These are phyloP conservation scores for Drosophila ercepeae DNA, from an alignment of 1,140 invertebrate species.

Conservation along the genomic window DNA sequence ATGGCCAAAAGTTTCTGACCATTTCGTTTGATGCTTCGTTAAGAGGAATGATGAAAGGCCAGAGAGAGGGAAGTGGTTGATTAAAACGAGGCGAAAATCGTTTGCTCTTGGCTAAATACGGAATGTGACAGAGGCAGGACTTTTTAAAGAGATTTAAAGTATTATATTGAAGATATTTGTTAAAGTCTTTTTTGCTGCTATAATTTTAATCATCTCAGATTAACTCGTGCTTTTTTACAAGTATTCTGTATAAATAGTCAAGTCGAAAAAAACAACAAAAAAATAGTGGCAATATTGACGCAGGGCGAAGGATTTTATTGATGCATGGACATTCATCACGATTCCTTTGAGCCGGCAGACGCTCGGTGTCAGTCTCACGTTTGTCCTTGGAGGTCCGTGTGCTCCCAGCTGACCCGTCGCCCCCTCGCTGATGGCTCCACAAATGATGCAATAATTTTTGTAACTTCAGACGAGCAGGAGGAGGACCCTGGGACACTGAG, in stretches of 20 bases:
- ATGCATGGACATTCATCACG: constrained; percentile 38
- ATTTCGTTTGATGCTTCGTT: constrained; percentile 73
- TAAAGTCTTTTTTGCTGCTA: too few species aligned
- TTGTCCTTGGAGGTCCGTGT: constrained; percentile 13
- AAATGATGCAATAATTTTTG: constrained; percentile 66
- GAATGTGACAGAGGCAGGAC: constrained; percentile 1
- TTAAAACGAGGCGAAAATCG: constrained; percentile 8
- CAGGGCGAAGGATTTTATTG: constrained; percentile 28
- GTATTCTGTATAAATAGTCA: neutral
- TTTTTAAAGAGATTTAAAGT: neutral
- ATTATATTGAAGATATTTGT: too few species aligned
- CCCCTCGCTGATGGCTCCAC: constrained; percentile 26
- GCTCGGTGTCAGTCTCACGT: constrained; percentile 33
- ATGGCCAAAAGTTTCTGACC: constrained; percentile 58
- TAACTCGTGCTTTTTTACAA: neutral
- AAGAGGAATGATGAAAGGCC: constrained; percentile 46
- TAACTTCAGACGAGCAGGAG: constrained; percentile 42
- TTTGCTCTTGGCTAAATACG: constrained; percentile 31
- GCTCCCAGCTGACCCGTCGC: constrained; percentile 5
- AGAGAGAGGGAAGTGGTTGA: constrained; percentile 1
- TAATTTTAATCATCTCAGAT: too few species aligned
- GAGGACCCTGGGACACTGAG: constrained; percentile 1
- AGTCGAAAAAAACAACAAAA: neutral
- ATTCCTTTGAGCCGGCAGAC: constrained; percentile 34
- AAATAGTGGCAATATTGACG: constrained; percentile 10